Evolutionary conservation across 2,888 invertebrate species (phyloP).

Genomic region (Idaea dimidiata): DNA sequence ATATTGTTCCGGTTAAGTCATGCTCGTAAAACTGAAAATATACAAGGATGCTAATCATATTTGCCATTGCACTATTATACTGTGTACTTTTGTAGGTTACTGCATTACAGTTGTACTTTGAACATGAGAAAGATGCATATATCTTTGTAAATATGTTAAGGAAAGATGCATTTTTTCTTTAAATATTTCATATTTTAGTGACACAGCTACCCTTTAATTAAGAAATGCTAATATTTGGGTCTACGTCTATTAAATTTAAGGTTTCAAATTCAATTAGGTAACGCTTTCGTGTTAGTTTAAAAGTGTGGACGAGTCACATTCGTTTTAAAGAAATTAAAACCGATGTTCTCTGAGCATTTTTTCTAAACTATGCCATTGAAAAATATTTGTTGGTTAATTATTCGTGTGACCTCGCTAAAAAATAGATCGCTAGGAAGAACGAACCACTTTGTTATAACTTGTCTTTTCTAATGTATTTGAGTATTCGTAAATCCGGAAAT

Average conservation of each 20-base stretch:
- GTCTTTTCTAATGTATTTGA: neutral
- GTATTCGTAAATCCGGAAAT: too few species aligned
- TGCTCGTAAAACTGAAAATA: neutral
- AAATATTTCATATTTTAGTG: too few species aligned
- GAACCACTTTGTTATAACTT: neutral
- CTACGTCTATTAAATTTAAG: neutral
- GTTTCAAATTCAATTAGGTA: neutral
- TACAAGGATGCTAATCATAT: neutral
- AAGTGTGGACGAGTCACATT: neutral
- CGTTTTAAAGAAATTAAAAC: neutral
- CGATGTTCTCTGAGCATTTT: conserved; percentile 13
- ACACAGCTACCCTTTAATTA: too few species aligned
- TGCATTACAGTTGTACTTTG: neutral
- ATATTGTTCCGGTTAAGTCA: neutral
- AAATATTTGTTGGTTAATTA: conserved; percentile 26
- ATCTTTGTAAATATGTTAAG: too few species aligned
- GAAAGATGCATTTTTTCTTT: too few species aligned
- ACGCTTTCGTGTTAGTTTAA: neutral
- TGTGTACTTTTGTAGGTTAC: too few species aligned
- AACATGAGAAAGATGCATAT: neutral
- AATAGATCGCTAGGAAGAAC: conserved; percentile 15
- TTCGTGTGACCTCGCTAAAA: conserved; percentile 26
- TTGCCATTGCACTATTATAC: neutral
- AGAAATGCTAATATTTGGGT: neutral
- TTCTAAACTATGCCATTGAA: conserved; percentile 7